Percentiles rank a stretch among this genome's conserved stretches.
These are phyloP conservation scores for Polydrusus pterygomalis DNA, from an alignment of 2,888 invertebrate genomes.

Conservation along the genomic window DNA sequence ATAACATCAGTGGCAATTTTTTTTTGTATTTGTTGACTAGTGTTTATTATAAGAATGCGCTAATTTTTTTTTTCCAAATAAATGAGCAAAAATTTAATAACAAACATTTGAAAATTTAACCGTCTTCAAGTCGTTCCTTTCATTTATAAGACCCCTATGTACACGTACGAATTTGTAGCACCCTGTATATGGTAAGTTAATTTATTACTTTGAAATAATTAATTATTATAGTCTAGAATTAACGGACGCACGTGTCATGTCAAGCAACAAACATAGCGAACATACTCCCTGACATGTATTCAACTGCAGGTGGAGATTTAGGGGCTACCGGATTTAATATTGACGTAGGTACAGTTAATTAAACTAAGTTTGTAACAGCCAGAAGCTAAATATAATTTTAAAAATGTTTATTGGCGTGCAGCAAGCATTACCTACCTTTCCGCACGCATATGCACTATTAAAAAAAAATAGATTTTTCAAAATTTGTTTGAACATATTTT, in stretches of 20 bases:
- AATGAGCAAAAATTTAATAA: too few relatives aligned
- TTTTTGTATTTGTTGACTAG: too few relatives aligned
- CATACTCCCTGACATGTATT: conserved; percentile 7
- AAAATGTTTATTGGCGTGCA: neutral
- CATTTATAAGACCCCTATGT: too few relatives aligned
- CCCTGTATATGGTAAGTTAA: neutral
- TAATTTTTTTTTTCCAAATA: too few relatives aligned
- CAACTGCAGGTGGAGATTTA: conserved; percentile 5
- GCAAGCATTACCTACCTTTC: too few relatives aligned
- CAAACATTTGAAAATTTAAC: too few relatives aligned
- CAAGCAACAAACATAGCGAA: conserved; percentile 1
- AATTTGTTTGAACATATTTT: neutral
- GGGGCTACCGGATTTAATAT: conserved; percentile 1
- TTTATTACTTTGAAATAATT: neutral
- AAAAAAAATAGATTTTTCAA: neutral
- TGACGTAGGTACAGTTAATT: conserved; percentile 4
- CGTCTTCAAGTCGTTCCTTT: too few relatives aligned
- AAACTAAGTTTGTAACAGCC: neutral
- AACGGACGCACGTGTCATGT: conserved; percentile 1
- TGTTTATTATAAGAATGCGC: too few relatives aligned
- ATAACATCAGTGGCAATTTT: too few relatives aligned
- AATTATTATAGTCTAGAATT: neutral
- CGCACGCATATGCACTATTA: too few relatives aligned
- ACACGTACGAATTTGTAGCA: too few relatives aligned
- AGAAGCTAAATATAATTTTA: neutral